Evolutionary conservation across 2,113 vertebrate species (phyloP), one percentile per base, ranked within the genome.

Genomic region (Elephantulus edwardii): DNA sequence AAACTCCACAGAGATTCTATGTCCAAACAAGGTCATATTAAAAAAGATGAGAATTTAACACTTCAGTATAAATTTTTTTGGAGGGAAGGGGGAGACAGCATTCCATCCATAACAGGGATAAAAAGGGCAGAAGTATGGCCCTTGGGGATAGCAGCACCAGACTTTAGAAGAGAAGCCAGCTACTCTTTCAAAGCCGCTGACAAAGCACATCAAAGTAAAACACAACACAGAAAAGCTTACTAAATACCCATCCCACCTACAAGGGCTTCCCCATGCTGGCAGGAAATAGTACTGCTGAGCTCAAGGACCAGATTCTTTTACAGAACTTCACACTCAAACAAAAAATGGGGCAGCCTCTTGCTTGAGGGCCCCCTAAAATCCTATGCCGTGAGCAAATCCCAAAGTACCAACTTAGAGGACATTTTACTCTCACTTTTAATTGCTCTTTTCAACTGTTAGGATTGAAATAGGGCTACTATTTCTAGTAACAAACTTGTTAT

Each of bases 341-440:
- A 85, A 81, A 22, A 52, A 66, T 12, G 58, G 88, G 60, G 42
- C 19, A 50, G 78, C 46, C 44, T 88, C 77, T 90, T 30, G 66
- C 52, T 54, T 3, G 20, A 83, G 86, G 91, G 42, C 24, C 86
- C 71, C 88, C 68, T 68, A 52, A 90, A 79, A 80, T 48, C 62
- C 80, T 5, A 28, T 3, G 24, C 35, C 52, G 38, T 28, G 76
- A 92, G 80, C 92, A 90, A 54, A n/a, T 42, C 42, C 30, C 64
- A n/a, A 60, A 81, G 48, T 28, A 12, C 28, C 48, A 20, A 33
- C 8, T 16, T 17, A n/a, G 83, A 81, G 33, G 83, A 42, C 28
- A 26, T 28, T 28, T 10, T 7, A n/a, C 33, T 11, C 35, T 76
- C 33, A 24, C 83, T 72, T 74, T 62, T 54, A 42, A 71, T 46